A percentile compares a stretch with the other conserved stretches of the same genome.
phyloP scores from a whole-genome alignment of 2,797 vertebrate species.

The Stomatorhinus walkeri region DNA sequence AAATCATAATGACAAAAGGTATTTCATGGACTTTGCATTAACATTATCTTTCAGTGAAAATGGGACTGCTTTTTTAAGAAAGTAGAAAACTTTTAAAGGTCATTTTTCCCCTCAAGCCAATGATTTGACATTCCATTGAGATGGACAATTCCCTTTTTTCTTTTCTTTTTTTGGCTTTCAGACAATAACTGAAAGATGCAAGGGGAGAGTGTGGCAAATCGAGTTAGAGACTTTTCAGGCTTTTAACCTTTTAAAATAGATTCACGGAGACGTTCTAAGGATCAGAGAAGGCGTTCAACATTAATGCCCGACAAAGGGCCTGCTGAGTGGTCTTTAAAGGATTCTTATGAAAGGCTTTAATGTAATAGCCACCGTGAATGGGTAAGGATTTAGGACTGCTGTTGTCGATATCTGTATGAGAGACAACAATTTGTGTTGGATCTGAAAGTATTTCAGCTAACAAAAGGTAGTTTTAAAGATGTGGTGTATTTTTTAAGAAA shows the following conservation, averaged over 20 bases:
- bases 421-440: not conserved
- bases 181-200: constrained; percentile 23
- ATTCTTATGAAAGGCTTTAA: not conserved
- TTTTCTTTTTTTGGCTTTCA: constrained; percentile 3
- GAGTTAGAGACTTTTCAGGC: constrained; percentile 23
- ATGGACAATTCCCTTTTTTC: constrained; percentile 11
- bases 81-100: constrained; percentile 31
- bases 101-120: constrained; percentile 28
- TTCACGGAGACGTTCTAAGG: constrained; percentile 21
- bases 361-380: not conserved
- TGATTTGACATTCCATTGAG: constrained; percentile 37
- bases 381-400: not conserved
- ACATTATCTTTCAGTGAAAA: constrained; percentile 16
- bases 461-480: not conserved
- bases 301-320: constrained; percentile 17
- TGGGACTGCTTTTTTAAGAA: constrained; percentile 29
- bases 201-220: constrained; percentile 21
- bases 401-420: not conserved
- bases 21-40: constrained; percentile 12
- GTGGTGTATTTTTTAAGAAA: not conserved
- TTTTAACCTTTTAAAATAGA: constrained; percentile 31
- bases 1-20: not conserved
- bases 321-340: not conserved
- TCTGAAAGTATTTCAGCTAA: not conserved
- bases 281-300: constrained; percentile 18